Evolutionary conservation across 2,888 invertebrate species (phyloP).

Genomic region (Leistus spinibarbis): DNA sequence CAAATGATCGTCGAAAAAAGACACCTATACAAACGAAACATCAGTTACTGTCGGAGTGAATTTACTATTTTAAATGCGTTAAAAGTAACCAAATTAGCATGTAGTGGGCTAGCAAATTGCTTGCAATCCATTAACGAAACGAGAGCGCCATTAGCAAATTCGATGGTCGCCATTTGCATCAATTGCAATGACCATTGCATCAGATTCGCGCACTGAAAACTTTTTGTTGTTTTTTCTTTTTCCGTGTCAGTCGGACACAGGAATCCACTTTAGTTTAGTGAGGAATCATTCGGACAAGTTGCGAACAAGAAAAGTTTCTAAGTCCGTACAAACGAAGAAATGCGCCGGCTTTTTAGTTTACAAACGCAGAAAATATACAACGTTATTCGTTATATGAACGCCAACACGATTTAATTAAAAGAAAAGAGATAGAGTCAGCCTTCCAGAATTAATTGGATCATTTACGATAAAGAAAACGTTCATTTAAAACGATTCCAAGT

Average conservation of each 20-base stretch:
- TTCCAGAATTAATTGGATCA: not conserved
- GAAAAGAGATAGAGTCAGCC: not conserved
- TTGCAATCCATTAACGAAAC: conserved; percentile 36
- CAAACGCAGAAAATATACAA: not conserved
- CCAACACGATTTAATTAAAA: not conserved
- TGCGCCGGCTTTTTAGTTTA: not conserved
- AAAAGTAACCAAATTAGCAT: not conserved
- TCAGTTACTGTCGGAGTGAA: not conserved
- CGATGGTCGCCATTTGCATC: conserved; percentile 27
- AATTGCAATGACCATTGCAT: conserved; percentile 2
- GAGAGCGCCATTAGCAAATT: conserved; percentile 35
- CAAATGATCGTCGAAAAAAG: not conserved
- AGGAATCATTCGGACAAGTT: conserved; percentile 6
- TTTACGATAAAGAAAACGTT: not conserved
- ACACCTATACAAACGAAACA: not conserved
- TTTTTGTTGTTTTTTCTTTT: conserved; percentile 16
- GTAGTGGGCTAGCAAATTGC: not conserved
- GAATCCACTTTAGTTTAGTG: conserved; percentile 31
- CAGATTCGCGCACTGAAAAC: conserved; percentile 9
- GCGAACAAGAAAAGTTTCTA: not conserved
- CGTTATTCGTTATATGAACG: not conserved
- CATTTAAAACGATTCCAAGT: not conserved
- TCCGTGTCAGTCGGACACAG: conserved; percentile 9
- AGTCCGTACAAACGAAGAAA: not conserved
- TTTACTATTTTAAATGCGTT: not conserved